Conservation (phyloP, 2,888 invertebrate genomes). For the Lysandra coridon region DNA sequence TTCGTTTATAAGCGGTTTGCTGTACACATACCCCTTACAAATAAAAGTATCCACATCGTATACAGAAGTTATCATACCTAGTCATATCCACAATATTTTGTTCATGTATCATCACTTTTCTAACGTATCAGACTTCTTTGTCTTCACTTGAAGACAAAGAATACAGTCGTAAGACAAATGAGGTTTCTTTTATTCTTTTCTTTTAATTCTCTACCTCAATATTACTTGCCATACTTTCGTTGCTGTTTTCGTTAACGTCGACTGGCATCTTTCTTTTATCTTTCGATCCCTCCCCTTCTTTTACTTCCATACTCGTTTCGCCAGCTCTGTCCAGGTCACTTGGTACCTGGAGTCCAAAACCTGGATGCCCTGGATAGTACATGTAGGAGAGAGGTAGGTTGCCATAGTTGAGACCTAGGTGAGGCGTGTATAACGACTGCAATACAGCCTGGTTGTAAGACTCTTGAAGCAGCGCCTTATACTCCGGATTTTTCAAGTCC, state of each 20-base stretch:
- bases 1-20: not conserved
- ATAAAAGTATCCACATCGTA: no score
- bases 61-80: no score
- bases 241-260: constrained; percentile 70
- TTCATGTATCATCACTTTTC: no score
- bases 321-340: constrained; percentile 65
- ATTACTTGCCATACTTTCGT: constrained; percentile 76
- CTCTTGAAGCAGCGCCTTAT: constrained; percentile 72
- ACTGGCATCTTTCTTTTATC: constrained; percentile 55
- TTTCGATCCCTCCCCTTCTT: constrained; percentile 54
- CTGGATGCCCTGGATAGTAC: constrained; percentile 73
- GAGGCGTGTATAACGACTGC: constrained; percentile 72
- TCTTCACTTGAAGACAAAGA: no score
- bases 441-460: constrained; percentile 75
- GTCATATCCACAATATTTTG: no score
- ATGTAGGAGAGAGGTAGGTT: constrained; percentile 71
- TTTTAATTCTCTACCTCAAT: constrained; percentile 74
- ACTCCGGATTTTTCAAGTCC: constrained; percentile 75
- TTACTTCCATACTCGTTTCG: constrained; percentile 52
- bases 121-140: no score
- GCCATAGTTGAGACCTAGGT: constrained; percentile 71
- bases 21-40: not conserved
- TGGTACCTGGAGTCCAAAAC: constrained; percentile 60
- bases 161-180: no score
- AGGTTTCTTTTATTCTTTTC: not conserved